phyloP scores from a whole-genome alignment of 1,140 invertebrate genomes.

The Procambarus virginalis region DNA sequence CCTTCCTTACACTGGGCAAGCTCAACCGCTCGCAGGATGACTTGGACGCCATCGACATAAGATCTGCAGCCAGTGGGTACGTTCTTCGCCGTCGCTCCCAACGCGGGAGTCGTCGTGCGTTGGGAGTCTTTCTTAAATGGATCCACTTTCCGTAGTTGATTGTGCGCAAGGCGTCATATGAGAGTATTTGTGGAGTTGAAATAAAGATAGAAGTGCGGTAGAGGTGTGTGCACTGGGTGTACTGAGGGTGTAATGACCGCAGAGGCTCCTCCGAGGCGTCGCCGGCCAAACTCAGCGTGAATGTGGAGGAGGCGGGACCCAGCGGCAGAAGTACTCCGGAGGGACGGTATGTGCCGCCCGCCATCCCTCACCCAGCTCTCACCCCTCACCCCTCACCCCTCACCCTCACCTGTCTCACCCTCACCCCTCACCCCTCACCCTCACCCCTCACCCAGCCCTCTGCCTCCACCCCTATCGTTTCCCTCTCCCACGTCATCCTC shows the following conservation, averaged over 20 bases:
- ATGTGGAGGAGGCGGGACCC: constrained; percentile 2
- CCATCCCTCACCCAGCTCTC: background rate
- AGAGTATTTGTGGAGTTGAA: background rate
- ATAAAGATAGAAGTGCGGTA: background rate
- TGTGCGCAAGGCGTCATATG: background rate
- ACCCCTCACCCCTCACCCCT: background rate
- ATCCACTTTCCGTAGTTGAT: background rate
- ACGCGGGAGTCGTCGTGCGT: background rate
- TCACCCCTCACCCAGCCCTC: background rate
- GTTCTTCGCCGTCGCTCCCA: background rate
- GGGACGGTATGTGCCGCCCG: constrained; percentile 11
- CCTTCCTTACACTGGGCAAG: constrained; percentile 59
- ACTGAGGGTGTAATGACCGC: constrained; percentile 9
- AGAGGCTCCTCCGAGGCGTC: constrained; percentile 29
- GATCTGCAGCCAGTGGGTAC: constrained; percentile 52
- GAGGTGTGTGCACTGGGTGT: background rate
- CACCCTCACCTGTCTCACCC: background rate
- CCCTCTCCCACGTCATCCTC: background rate
- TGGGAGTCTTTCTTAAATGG: background rate
- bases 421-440: background rate
- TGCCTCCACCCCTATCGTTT: background rate
- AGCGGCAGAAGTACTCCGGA: constrained; percentile 33
- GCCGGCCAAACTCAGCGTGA: constrained; percentile 3
- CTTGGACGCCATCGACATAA: constrained; percentile 54
- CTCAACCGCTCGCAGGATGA: constrained; percentile 59